Percentiles rank a stretch among this genome's conserved stretches.
These are phyloP conservation scores for Lepisosteus osseus DNA, from an alignment of 2,113 vertebrate species.

Conservation along the genomic window DNA sequence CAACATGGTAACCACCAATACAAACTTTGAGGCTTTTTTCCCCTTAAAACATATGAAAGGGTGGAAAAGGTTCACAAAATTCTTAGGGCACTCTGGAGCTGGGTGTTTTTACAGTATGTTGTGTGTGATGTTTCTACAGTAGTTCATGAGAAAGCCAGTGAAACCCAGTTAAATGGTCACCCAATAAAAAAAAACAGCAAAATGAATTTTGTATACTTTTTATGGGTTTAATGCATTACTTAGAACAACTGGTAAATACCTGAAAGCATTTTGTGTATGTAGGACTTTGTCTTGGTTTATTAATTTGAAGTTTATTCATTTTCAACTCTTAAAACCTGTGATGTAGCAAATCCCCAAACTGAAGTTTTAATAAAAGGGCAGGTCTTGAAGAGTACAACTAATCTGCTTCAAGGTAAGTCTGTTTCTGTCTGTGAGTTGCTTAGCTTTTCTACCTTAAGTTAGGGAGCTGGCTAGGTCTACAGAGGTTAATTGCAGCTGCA, in stretches of 20 bases:
- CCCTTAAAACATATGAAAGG: not conserved
- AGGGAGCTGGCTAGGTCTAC: conserved; percentile 36
- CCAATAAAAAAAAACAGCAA: too few species aligned
- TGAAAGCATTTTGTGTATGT: too few species aligned
- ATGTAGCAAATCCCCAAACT: conserved; percentile 37
- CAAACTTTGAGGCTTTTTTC: not conserved
- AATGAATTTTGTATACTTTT: too few species aligned
- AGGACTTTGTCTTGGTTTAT: not conserved
- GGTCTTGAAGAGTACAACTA: conserved; percentile 20
- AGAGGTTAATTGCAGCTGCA: conserved; percentile 64
- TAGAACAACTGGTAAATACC: too few species aligned
- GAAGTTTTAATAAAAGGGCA: conserved; percentile 11
- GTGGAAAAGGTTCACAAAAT: not conserved
- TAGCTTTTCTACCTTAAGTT: conserved; percentile 24
- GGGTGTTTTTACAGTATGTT: not conserved
- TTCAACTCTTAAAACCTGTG: not conserved
- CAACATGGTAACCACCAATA: not conserved
- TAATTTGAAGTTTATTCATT: not conserved
- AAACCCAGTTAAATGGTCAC: too few species aligned
- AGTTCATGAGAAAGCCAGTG: too few species aligned
- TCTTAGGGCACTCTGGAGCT: not conserved
- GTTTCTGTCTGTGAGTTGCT: conserved; percentile 30
- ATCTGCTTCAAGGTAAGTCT: conserved; percentile 23
- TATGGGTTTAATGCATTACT: too few species aligned
- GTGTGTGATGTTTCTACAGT: not conserved